A percentile compares a stretch with the other conserved stretches of the same genome.
Conservation (phyloP, 2,113 vertebrate species). For the Forbesichthys papilliferus region DNA sequence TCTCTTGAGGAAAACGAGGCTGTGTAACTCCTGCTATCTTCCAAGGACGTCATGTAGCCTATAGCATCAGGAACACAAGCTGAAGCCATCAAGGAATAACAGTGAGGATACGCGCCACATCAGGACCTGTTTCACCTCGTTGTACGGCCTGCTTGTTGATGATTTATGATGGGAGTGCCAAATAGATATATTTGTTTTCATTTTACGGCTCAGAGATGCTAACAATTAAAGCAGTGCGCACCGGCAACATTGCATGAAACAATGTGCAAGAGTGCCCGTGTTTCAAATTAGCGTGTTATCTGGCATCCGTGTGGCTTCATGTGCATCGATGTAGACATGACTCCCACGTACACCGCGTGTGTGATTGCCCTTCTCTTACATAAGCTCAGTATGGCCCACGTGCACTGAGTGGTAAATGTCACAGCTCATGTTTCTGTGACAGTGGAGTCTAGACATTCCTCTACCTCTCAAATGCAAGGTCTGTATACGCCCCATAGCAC, state of each 20-base stretch:
- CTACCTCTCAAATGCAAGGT: conserved; percentile 18
- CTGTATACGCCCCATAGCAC: conserved; percentile 35
- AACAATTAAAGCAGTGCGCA: conserved; percentile 16
- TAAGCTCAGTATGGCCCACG: background rate
- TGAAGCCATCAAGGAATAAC: conserved; percentile 54
- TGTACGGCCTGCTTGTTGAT: conserved; percentile 19
- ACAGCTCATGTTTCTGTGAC: background rate
- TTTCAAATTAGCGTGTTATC: too few relatives aligned
- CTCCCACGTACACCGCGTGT: too few relatives aligned
- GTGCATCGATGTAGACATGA: too few relatives aligned
- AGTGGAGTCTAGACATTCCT: conserved; percentile 17
- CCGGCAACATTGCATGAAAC: too few relatives aligned
- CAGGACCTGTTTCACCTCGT: conserved; percentile 32
- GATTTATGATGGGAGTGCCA: background rate
- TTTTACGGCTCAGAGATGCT: conserved; percentile 15
- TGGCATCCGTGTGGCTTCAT: too few relatives aligned
- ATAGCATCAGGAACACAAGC: conserved; percentile 66
- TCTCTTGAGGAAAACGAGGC: conserved; percentile 51
- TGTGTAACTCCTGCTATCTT: conserved; percentile 50
- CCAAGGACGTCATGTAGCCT: conserved; percentile 44
- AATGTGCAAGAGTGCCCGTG: too few relatives aligned
- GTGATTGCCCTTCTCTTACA: background rate
- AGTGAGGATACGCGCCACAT: conserved; percentile 47
- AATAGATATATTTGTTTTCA: conserved; percentile 16
- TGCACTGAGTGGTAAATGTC: conserved; percentile 35